Percentiles rank a stretch among this genome's conserved stretches.
These are phyloP conservation scores for Pluvialis apricaria DNA, from an alignment of 2,113 vertebrate genomes.

Conservation along the genomic window DNA sequence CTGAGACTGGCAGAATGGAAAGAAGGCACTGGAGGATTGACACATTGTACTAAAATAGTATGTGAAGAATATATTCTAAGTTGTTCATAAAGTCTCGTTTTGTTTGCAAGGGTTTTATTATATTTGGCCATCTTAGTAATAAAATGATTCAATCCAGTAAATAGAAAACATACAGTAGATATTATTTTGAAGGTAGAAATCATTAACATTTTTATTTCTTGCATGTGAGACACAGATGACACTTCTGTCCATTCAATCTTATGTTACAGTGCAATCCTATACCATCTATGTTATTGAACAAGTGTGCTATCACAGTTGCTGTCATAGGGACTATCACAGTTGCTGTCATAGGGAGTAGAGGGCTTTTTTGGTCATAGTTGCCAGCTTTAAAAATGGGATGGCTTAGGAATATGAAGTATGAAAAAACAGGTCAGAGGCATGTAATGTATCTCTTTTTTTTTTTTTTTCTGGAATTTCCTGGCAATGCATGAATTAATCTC, in stretches of 20 bases:
- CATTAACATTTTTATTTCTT: background rate
- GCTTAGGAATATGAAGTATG: background rate
- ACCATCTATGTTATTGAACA: background rate
- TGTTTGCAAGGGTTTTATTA: background rate
- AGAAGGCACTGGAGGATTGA: background rate
- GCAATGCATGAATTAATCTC: background rate
- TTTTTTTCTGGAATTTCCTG: background rate
- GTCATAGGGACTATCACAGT: background rate
- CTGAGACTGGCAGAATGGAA: background rate
- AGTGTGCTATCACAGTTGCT: background rate
- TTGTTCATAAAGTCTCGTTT: background rate
- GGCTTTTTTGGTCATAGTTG: background rate
- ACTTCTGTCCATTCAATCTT: background rate
- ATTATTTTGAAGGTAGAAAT: background rate
- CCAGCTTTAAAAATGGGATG: background rate
- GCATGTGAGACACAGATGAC: background rate
- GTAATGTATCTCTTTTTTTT: background rate
- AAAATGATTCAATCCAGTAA: background rate
- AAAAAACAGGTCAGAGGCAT: background rate
- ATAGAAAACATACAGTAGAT: background rate
- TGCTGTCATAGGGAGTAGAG: background rate
- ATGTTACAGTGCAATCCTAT: background rate
- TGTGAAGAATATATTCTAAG: background rate
- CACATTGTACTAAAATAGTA: background rate
- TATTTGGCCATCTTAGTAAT: background rate